These are phyloP conservation scores for Musca domestica DNA, from an alignment of 1,140 invertebrate species.

Conservation along the genomic window DNA sequence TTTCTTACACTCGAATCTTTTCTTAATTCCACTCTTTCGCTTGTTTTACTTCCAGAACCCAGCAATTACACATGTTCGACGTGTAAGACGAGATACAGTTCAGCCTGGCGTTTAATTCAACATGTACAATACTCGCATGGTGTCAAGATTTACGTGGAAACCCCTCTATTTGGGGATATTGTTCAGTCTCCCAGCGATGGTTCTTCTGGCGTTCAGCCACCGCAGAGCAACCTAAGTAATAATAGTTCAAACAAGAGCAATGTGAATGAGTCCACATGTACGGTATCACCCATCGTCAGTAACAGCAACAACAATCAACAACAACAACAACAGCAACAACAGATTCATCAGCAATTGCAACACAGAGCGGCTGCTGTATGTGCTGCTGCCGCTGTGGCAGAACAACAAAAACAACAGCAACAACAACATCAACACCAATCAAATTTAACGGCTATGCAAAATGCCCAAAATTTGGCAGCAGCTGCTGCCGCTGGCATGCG, in stretches of 20 bases:
- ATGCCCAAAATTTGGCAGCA: slow-evolving; percentile 60
- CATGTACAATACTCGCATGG: slow-evolving; percentile 93
- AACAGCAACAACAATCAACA: neutral
- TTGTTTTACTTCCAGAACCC: slow-evolving; percentile 76
- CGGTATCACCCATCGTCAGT: neutral
- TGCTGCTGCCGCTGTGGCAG: slow-evolving; percentile 40
- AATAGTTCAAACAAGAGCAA: slow-evolving; percentile 4
- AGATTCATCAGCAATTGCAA: slow-evolving; percentile 22
- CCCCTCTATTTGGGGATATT: slow-evolving; percentile 29
- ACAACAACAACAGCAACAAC: too few species aligned
- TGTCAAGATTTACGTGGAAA: slow-evolving; percentile 86
- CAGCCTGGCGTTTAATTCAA: slow-evolving; percentile 91
- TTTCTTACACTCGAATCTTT: neutral
- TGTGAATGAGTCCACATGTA: slow-evolving; percentile 9
- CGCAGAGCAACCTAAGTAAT: neutral
- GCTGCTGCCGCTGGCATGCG: slow-evolving; percentile 62
- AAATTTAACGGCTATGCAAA: slow-evolving; percentile 58
- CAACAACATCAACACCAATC: slow-evolving; percentile 56
- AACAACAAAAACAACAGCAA: slow-evolving; percentile 47
- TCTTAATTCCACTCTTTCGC: slow-evolving; percentile 26
- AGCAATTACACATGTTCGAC: slow-evolving; percentile 91
- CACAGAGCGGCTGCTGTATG: slow-evolving; percentile 39
- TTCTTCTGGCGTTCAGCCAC: neutral
- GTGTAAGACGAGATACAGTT: slow-evolving; percentile 84
- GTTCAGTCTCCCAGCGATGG: slow-evolving; percentile 17